Evolutionary conservation across 2,888 invertebrate genomes (phyloP).

Genomic region (Candidula unifasciata): DNA sequence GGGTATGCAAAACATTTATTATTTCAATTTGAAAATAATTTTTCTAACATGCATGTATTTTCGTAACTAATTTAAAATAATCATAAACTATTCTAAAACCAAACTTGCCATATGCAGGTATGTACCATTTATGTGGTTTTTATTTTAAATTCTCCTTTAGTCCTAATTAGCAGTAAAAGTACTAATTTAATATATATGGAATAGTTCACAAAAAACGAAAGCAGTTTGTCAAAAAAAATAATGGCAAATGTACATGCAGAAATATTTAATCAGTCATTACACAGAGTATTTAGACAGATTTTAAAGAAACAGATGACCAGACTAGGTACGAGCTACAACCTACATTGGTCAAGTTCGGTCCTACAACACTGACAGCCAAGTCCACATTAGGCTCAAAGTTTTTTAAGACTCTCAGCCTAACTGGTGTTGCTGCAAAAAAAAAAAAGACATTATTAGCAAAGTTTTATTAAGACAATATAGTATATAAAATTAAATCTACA

Average conservation of each 20-base stretch:
- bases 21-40: too few relatives aligned
- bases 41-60: too few relatives aligned
- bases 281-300: background rate
- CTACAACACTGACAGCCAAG: conserved; percentile 72
- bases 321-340: conserved; percentile 51
- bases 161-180: too few relatives aligned
- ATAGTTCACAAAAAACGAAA: background rate
- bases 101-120: too few relatives aligned
- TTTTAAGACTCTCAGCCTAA: conserved; percentile 72
- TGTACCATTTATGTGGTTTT: too few relatives aligned
- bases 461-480: background rate
- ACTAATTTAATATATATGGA: too few relatives aligned
- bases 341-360: conserved; percentile 77
- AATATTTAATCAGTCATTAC: background rate
- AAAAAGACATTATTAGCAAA: background rate
- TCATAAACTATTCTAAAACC: too few relatives aligned
- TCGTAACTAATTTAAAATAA: too few relatives aligned
- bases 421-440: conserved; percentile 65
- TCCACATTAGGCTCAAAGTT: conserved; percentile 74
- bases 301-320: background rate
- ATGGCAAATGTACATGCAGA: background rate
- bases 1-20: too few relatives aligned
- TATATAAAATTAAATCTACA: too few relatives aligned
- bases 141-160: too few relatives aligned
- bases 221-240: background rate